Percentiles rank a stretch among this genome's conserved stretches.
These are phyloP conservation scores for Gryllus bimaculatus DNA, from an alignment of 1,140 invertebrate species.

Conservation along the genomic window DNA sequence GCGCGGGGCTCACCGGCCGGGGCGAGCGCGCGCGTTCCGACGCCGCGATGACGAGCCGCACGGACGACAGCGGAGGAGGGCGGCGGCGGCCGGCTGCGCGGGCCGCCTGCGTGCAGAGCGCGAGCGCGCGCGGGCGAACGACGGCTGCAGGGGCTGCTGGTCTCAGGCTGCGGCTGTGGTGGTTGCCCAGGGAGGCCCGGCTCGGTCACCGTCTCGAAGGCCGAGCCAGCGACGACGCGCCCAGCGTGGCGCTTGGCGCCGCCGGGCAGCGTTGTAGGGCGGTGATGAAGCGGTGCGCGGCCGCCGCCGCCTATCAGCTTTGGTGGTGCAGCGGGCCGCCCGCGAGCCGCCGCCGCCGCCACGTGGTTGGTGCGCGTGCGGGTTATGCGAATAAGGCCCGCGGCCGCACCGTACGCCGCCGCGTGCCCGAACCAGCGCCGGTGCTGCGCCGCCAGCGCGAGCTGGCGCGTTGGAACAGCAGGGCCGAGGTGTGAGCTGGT, in stretches of 20 bases:
- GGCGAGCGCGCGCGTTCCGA: background rate
- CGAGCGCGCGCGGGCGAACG: background rate
- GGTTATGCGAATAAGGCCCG: conserved; percentile 38
- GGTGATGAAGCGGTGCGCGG: conserved; percentile 69
- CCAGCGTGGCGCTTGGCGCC: conserved; percentile 30
- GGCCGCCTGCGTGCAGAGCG: background rate
- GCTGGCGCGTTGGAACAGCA: conserved; percentile 74
- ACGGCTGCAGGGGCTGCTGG: background rate
- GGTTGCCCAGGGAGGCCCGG: conserved; percentile 36
- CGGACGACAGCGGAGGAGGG: conserved; percentile 10
- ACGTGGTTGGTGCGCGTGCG: conserved; percentile 31
- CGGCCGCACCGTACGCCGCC: conserved; percentile 45
- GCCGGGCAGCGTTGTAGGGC: conserved; percentile 70
- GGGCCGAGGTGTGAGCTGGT: conserved; percentile 55
- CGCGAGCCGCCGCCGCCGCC: conserved; percentile 37
- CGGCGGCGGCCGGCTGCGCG: background rate
- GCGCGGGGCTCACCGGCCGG: too few relatives aligned
- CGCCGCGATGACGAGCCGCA: conserved; percentile 7
- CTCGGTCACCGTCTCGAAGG: conserved; percentile 77
- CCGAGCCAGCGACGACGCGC: conserved; percentile 55
- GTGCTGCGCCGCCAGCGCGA: conserved; percentile 70
- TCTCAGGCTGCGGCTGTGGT: conserved; percentile 8
- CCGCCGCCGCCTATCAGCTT: conserved; percentile 38
- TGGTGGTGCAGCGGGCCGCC: conserved; percentile 38
- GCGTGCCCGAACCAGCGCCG: conserved; percentile 58